These are phyloP conservation scores for Philaenus spumarius DNA, from an alignment of 1,140 invertebrate species.

Conservation along the genomic window DNA sequence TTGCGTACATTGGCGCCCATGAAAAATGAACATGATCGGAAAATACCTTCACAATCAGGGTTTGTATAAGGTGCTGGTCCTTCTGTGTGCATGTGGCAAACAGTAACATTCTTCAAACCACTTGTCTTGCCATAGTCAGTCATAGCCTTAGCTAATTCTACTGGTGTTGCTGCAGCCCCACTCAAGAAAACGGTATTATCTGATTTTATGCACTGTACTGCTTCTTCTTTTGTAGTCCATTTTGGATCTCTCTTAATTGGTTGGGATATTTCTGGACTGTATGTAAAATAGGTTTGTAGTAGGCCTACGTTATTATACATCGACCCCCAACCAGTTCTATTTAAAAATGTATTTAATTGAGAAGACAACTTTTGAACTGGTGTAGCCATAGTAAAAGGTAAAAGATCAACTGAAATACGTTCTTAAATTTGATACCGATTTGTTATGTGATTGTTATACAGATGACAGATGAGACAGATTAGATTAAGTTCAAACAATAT, in stretches of 20 bases:
- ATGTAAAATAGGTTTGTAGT: conserved; percentile 25
- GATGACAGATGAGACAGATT: too few species aligned
- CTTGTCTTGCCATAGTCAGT: conserved; percentile 65
- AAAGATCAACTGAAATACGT: too few species aligned
- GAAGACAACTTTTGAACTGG: conserved; percentile 9
- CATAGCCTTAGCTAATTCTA: conserved; percentile 70
- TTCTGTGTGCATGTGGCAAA: conserved; percentile 93
- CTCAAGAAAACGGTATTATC: conserved; percentile 72
- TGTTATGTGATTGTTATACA: too few species aligned
- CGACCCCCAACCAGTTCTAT: conserved; percentile 14
- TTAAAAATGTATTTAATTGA: conserved; percentile 2
- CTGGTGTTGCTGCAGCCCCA: conserved; percentile 85
- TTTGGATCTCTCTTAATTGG: conserved; percentile 41
- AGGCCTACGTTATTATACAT: too few species aligned
- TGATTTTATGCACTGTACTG: conserved; percentile 40
- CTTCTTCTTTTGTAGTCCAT: conserved; percentile 39
- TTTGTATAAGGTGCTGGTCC: conserved; percentile 71
- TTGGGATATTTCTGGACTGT: conserved; percentile 36
- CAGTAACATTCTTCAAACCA: conserved; percentile 63
- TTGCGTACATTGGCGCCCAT: conserved; percentile 84
- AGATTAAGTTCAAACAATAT: too few species aligned
- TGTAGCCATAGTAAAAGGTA: conserved; percentile 5
- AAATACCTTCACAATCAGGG: conserved; percentile 71
- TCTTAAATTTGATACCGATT: too few species aligned
- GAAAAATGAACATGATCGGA: conserved; percentile 80